Evolutionary conservation across 2,888 invertebrate genomes (phyloP), one percentile per base, ranked within the genome.

Genomic region (Zele albiditarsus): DNA sequence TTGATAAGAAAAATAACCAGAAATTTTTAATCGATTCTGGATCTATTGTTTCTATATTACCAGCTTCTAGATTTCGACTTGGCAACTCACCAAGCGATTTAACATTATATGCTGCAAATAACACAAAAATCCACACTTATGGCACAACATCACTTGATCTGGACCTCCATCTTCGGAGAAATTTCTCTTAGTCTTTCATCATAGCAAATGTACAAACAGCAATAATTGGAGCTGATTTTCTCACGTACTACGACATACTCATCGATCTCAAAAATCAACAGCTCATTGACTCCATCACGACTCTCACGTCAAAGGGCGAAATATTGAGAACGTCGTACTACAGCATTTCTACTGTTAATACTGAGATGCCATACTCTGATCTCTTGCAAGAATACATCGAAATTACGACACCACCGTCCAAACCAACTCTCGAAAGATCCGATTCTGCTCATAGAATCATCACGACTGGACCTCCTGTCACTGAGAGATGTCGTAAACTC

Each of bases 141-240:
- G 78, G 80, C 0, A 53, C 65, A 4, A 27, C 33, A 6, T 20
- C 16, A 3, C 10, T 76, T 0, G 28, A 38, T 1, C 14, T 79
- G 6, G 71, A 80, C 23, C 66, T 79, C n/a, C 63, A 75, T 75
- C 79, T 80, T 67, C 80, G 79, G 1, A 65, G 77, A 42, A 25
- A 62, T 12, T 69, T 74, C 33, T 2, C 16, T 0, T 80, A 78
- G 78, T 4, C 53, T 16, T 77, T 80, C 31, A 60, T 79, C 5
- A 28, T 80, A 6, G 78, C 76, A 10, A 74, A 79, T 31, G 65
- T 77, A 4, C 46, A 28, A 12, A 60, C 58, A 8, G 65, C 78
- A 3, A 78, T 79, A 14, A 49, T 73, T 10, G 78, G 78, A 0
- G 78, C 77, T 6, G 78, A 79, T 58, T 78, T 79, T 53, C 58